Conservation (phyloP, 2,113 vertebrate species). For the Cranoglanis bouderius region DNA sequence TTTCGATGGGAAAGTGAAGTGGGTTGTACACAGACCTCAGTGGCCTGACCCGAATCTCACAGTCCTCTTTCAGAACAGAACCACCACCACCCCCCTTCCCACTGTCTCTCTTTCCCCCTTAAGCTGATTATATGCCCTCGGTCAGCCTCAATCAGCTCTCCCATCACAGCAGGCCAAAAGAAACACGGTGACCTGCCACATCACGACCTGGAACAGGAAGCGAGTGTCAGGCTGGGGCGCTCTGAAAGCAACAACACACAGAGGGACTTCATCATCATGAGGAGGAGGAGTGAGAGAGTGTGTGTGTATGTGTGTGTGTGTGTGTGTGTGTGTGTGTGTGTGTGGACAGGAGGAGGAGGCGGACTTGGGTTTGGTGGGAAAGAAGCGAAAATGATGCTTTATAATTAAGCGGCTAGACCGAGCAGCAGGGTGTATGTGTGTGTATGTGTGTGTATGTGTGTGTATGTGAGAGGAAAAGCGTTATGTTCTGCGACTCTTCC, state of each 20-base stretch:
- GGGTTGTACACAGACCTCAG: slow-evolving; percentile 8
- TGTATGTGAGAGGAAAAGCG: not conserved
- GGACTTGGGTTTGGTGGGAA: not conserved
- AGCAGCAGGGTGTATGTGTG: not conserved
- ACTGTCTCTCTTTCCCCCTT: slow-evolving; percentile 7
- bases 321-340: not conserved
- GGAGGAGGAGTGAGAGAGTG: not conserved
- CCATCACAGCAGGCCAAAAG: slow-evolving; percentile 35
- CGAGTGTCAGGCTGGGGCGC: not conserved
- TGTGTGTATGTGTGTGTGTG: not conserved
- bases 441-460: not conserved
- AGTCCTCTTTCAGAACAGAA: not conserved
- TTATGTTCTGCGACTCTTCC: not conserved
- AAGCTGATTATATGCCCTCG: slow-evolving; percentile 38
- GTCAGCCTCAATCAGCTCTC: not conserved
- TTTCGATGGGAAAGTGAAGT: not conserved
- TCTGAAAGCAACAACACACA: slow-evolving; percentile 4
- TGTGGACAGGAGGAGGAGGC: not conserved
- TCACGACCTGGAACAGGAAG: slow-evolving; percentile 36
- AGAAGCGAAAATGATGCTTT: slow-evolving; percentile 5
- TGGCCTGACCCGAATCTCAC: not conserved
- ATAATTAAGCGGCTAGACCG: not conserved
- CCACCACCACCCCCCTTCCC: not conserved
- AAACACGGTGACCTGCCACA: slow-evolving; percentile 23
- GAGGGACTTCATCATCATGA: not conserved